These are phyloP conservation scores for Grus americana DNA, from an alignment of 2,113 vertebrate genomes.

Conservation along the genomic window DNA sequence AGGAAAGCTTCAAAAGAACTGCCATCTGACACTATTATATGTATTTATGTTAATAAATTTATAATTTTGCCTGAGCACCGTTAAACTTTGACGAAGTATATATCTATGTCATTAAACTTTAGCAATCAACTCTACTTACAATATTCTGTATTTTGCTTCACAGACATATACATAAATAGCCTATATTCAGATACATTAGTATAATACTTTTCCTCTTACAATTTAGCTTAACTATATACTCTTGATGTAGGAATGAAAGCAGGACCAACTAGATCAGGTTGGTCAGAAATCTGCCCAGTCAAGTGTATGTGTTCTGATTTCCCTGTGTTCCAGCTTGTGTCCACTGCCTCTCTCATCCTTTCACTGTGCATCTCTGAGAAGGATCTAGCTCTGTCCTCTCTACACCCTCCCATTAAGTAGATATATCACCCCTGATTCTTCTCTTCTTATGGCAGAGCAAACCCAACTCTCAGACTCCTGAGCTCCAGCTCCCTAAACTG, in stretches of 20 bases:
- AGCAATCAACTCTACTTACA: background rate
- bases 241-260: background rate
- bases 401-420: background rate
- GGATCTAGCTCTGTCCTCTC: background rate
- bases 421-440: background rate
- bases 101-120: background rate
- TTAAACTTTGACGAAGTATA: background rate
- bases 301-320: background rate
- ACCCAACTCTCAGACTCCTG: background rate
- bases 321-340: background rate
- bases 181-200: background rate
- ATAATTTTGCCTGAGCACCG: background rate
- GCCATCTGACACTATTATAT: background rate
- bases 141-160: background rate
- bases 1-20: background rate
- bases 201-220: background rate
- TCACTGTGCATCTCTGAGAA: background rate
- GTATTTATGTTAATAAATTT: background rate
- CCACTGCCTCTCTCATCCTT: background rate
- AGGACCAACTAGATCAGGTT: background rate
- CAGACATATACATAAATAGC: background rate
- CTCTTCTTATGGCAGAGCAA: background rate
- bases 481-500: background rate
- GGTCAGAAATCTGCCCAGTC: background rate
- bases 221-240: background rate